phyloP scores from a whole-genome alignment of 2,797 vertebrate species.

The Phoebastria nigripes region DNA sequence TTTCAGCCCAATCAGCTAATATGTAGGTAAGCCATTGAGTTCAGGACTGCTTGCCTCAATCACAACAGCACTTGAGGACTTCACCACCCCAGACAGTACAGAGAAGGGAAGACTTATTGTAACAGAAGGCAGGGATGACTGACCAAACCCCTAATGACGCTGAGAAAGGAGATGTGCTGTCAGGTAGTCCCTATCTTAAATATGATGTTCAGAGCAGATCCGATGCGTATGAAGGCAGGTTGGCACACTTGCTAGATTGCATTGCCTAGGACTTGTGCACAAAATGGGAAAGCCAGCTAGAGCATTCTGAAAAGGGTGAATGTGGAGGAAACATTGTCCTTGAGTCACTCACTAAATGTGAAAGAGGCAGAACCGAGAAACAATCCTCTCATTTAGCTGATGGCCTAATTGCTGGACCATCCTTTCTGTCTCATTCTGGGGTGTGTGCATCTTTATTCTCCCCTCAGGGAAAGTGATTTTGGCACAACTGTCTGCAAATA shows the following conservation, averaged over 20 bases:
- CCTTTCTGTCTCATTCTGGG: not conserved
- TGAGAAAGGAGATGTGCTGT: not conserved
- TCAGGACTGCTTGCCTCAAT: not conserved
- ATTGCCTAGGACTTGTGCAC: not conserved
- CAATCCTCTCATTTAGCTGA: not conserved
- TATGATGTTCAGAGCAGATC: not conserved
- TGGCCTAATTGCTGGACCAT: not conserved
- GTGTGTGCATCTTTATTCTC: not conserved
- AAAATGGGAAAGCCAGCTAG: not conserved
- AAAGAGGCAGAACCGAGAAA: not conserved
- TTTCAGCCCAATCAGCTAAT: not conserved
- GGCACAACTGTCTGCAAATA: not conserved
- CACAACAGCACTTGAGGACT: not conserved
- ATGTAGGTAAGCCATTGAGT: fast-evolving
- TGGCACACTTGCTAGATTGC: fast-evolving
- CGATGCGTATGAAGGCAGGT: fast-evolving
- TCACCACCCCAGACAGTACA: not conserved
- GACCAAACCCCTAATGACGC: fast-evolving
- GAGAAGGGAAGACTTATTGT: not conserved
- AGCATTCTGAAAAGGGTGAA: not conserved
- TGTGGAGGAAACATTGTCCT: not conserved
- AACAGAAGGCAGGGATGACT: not conserved
- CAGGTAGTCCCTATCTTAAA: not conserved
- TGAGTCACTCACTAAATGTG: not conserved
- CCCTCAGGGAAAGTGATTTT: not conserved